These are phyloP conservation scores for Patella depressa DNA, from an alignment of 2,888 invertebrate species.

Conservation along the genomic window DNA sequence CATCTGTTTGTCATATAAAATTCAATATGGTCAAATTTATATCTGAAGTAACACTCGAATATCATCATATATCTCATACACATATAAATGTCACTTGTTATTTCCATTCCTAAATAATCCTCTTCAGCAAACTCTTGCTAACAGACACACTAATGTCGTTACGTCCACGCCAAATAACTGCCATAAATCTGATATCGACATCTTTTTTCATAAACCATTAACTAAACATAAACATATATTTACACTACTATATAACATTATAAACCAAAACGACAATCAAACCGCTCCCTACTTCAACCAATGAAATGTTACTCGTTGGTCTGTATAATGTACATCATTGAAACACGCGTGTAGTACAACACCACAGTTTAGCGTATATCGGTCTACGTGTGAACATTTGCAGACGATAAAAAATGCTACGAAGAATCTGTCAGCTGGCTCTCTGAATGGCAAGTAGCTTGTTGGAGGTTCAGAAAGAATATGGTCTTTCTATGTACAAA, in stretches of 20 bases:
- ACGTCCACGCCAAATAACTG: slow-evolving; percentile 7
- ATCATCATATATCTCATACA: slow-evolving; percentile 8
- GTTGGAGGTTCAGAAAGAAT: too few species aligned
- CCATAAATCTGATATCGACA: slow-evolving; percentile 1
- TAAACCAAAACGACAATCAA: neutral
- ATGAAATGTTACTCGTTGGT: neutral
- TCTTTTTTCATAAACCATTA: neutral
- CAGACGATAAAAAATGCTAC: too few species aligned
- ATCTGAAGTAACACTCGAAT: slow-evolving; percentile 4
- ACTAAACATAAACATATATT: slow-evolving; percentile 1
- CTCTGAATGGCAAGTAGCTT: too few species aligned
- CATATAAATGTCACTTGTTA: slow-evolving; percentile 7
- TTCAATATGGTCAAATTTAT: neutral
- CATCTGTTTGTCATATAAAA: neutral
- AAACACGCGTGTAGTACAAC: too few species aligned
- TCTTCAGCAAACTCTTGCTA: too few species aligned
- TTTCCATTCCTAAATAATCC: neutral
- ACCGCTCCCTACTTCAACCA: slow-evolving; percentile 3
- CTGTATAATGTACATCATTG: too few species aligned
- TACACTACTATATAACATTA: neutral
- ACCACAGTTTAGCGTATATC: too few species aligned
- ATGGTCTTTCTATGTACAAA: too few species aligned
- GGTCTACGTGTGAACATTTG: too few species aligned
- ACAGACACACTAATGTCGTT: neutral
- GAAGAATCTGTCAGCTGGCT: too few species aligned